Evolutionary conservation across 2,797 vertebrate genomes (phyloP), one percentile per base, ranked within the genome.

Genomic region (Poeciliopsis paucimaculata): DNA sequence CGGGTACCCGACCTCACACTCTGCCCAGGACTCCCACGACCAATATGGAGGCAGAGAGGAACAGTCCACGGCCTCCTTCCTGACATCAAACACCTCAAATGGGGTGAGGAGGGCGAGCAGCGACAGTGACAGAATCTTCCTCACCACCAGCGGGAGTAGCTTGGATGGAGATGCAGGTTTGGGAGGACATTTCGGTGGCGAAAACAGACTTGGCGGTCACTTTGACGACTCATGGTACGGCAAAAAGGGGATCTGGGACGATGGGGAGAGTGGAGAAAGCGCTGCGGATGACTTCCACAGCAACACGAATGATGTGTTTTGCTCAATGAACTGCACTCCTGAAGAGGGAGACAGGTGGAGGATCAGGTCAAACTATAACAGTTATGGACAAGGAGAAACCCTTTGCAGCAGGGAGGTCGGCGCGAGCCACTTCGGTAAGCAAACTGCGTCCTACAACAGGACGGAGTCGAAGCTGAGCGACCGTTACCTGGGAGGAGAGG

Each of bases 241-340:
- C 39, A 89, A 86, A 39, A 91, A 88, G 72, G 91, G 90, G 5
- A 43, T 47, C 4, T 94, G 93, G 89, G 90, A 92, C 16, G 87
- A 89, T 0, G 81, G 74, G 13, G 88, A 90, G 68, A 82, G 84
- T 8, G 86, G 82, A 5, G 84, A 84, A 64, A 87, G 80, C 6
- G 0, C 80, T 1, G 77, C 74, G 18, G 89, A 86, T 0, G 66
- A 77, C 45, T 85, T 88, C 77, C 79, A 90, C 34, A 9, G 64
- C 13, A 81, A 87, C 60, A 1, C 80, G 16, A 91, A 83, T 46
- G 87, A 88, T 11, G 81, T 64, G 46, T 88, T 89, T 72, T 85
- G 91, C 81, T 1, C 46, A 0, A 39, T 83, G 43, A 89, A 77
- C 49, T 86, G 81, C 51, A 55, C 43, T 13, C 60, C 47, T 5